These are phyloP conservation scores for Dallia pectoralis DNA, from an alignment of 2,797 vertebrate species.

Conservation along the genomic window DNA sequence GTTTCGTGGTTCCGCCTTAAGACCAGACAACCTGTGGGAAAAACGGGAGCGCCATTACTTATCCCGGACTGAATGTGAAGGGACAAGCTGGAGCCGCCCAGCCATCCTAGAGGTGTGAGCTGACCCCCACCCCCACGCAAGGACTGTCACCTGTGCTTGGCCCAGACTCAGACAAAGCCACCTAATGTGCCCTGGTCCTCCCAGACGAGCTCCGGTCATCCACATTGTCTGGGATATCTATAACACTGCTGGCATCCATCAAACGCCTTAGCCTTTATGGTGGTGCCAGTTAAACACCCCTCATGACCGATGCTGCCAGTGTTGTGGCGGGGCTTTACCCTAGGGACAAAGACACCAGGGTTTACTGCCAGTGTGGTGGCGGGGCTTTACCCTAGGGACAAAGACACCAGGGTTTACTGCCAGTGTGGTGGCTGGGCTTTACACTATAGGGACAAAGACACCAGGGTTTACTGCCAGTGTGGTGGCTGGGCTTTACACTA, in stretches of 20 bases:
- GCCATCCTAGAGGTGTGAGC: constrained; percentile 7
- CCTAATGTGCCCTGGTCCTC: constrained; percentile 28
- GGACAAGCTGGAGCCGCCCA: not conserved
- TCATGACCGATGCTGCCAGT: constrained; percentile 37
- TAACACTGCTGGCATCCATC: constrained; percentile 50
- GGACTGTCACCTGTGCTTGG: constrained; percentile 40
- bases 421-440: constrained; percentile 25
- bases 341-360: constrained; percentile 9
- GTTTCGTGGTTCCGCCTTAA: constrained; percentile 8
- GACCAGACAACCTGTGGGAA: not conserved
- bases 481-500: constrained; percentile 17
- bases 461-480: constrained; percentile 14
- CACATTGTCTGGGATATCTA: constrained; percentile 49
- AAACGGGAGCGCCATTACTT: not conserved
- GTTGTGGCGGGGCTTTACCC: constrained; percentile 23
- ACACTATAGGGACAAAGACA: constrained; percentile 11
- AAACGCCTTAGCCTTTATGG: constrained; percentile 27
- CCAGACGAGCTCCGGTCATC: constrained; percentile 47
- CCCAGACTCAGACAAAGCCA: constrained; percentile 38
- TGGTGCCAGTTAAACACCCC: constrained; percentile 32
- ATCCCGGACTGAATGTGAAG: constrained; percentile 5
- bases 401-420: not conserved
- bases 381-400: constrained; percentile 15
- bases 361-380: constrained; percentile 21
- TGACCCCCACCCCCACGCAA: constrained; percentile 7